These are phyloP conservation scores for Staurois parvus DNA, from an alignment of 2,797 vertebrate genomes.

Conservation along the genomic window DNA sequence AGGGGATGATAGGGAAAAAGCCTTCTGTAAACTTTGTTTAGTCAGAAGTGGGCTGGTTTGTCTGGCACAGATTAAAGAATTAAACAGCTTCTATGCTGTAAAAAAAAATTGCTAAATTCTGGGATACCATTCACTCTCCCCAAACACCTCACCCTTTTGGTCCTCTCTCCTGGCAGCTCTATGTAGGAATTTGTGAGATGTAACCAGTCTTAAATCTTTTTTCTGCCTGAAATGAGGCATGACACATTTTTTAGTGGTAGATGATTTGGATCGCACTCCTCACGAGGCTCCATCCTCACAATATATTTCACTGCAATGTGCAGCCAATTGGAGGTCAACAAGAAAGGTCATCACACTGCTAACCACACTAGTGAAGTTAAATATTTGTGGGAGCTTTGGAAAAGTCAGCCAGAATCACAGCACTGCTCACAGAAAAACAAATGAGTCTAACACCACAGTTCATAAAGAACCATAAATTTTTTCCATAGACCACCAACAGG, in stretches of 20 bases:
- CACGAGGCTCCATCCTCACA: slow-evolving; percentile 68
- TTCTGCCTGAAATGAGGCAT: slow-evolving; percentile 59
- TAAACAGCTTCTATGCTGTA: slow-evolving; percentile 31
- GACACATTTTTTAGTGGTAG: slow-evolving; percentile 69
- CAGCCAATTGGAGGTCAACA: slow-evolving; percentile 71
- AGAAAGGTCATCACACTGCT: slow-evolving; percentile 50
- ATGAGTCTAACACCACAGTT: slow-evolving; percentile 57
- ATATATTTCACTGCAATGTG: slow-evolving; percentile 70
- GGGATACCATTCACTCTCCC: slow-evolving; percentile 28
- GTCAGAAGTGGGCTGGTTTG: neutral
- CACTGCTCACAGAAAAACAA: slow-evolving; percentile 47
- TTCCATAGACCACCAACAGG: slow-evolving; percentile 56
- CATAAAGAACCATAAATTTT: slow-evolving; percentile 54
- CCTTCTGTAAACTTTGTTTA: slow-evolving; percentile 1
- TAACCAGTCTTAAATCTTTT: slow-evolving; percentile 52
- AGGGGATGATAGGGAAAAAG: neutral
- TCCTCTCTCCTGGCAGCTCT: slow-evolving; percentile 44
- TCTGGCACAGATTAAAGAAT: neutral
- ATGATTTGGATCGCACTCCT: slow-evolving; percentile 72
- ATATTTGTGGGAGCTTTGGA: slow-evolving; percentile 65
- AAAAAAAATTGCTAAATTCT: slow-evolving; percentile 22
- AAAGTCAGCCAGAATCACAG: slow-evolving; percentile 51
- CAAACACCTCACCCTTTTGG: slow-evolving; percentile 34
- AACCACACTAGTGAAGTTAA: slow-evolving; percentile 67
- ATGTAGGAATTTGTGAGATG: slow-evolving; percentile 53